Evolutionary conservation across 2,113 vertebrate species (phyloP).

Genomic region (Dromas ardeola): DNA sequence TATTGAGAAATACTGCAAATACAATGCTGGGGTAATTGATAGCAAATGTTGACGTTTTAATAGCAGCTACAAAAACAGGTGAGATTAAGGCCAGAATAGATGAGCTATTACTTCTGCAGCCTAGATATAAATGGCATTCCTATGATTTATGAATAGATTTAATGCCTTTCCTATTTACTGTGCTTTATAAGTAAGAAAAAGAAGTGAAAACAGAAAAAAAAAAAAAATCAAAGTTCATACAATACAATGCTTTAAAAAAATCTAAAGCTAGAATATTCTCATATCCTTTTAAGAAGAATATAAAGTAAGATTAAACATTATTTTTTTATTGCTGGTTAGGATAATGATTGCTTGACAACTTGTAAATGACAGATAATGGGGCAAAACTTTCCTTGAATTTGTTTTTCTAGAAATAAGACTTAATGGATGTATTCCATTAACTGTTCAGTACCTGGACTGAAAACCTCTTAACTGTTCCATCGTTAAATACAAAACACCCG

Average conservation of each 20-base stretch:
- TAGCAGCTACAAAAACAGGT: neutral
- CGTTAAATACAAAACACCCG: neutral
- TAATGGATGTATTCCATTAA: slow-evolving; percentile 9
- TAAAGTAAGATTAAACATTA: neutral
- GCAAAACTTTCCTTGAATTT: neutral
- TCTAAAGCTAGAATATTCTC: neutral
- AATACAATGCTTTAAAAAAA: neutral
- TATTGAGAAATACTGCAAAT: neutral
- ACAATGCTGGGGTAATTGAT: neutral
- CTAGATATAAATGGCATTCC: neutral
- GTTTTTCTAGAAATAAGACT: slow-evolving; percentile 19
- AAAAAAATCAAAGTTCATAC: neutral
- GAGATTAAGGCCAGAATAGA: neutral
- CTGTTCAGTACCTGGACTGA: neutral
- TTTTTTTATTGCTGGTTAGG: neutral
- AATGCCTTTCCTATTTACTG: neutral
- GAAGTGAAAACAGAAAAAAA: neutral
- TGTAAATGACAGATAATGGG: neutral
- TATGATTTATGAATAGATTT: neutral
- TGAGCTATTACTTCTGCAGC: neutral
- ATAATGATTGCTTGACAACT: neutral
- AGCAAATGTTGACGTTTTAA: neutral
- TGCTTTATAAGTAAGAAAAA: neutral
- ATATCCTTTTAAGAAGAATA: neutral
- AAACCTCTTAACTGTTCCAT: neutral